A percentile compares a stretch with the other conserved stretches of the same genome.
Evolutionary conservation across 2,888 invertebrate genomes (phyloP).

Genomic region (Polyommatus iphigenia): DNA sequence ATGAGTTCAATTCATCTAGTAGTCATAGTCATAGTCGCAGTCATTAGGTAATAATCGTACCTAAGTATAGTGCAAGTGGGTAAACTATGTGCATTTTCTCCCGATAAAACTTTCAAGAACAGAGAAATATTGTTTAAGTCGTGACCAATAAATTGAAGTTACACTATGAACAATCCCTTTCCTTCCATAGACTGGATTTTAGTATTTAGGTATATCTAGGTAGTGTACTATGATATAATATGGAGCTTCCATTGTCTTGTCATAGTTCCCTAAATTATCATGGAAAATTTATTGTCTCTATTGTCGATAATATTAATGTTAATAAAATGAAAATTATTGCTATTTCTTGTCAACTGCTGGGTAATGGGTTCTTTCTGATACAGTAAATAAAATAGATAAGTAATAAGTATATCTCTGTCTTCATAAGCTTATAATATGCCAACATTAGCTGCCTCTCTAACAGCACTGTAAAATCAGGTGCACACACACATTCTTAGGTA

Average conservation of each 20-base stretch:
- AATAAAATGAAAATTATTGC: neutral
- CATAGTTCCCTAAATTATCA: constrained; percentile 12
- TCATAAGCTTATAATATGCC: too few relatives aligned
- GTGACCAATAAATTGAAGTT: constrained; percentile 28
- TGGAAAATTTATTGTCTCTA: neutral
- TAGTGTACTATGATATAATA: constrained; percentile 1
- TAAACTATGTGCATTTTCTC: constrained; percentile 16
- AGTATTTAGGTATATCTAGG: neutral
- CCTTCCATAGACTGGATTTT: neutral
- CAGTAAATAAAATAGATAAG: neutral
- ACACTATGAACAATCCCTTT: constrained; percentile 15
- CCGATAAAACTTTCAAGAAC: constrained; percentile 27
- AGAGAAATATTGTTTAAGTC: constrained; percentile 28
- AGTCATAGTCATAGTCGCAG: too few relatives aligned
- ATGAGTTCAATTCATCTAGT: neutral
- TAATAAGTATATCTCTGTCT: neutral
- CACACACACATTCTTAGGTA: too few relatives aligned
- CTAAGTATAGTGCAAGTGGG: constrained; percentile 10
- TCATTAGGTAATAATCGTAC: constrained; percentile 1
- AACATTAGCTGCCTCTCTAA: too few relatives aligned
- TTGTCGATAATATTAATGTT: neutral
- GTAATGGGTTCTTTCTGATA: neutral
- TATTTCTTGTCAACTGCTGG: neutral
- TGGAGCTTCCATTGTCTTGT: constrained; percentile 20
- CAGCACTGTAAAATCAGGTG: too few relatives aligned